A percentile compares a stretch with the other conserved stretches of the same genome.
phyloP scores from a whole-genome alignment of 2,797 vertebrate genomes.

The Gymnopithys bicolor region DNA sequence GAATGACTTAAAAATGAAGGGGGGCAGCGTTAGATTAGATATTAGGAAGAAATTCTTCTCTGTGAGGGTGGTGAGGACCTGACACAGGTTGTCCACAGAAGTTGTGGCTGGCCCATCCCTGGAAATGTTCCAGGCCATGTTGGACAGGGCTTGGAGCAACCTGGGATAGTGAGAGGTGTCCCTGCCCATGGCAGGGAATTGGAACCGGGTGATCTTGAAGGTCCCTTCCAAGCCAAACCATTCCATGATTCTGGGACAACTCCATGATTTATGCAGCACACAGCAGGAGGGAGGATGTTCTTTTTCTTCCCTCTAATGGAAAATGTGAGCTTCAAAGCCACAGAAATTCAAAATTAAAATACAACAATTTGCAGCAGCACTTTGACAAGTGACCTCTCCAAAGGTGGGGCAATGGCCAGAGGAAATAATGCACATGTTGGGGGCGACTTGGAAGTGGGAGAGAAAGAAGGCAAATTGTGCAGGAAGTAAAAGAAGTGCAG shows the following conservation, averaged over 20 bases:
- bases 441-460: background rate
- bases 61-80: background rate
- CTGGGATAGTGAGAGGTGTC: too few species aligned
- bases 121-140: too few species aligned
- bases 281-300: background rate
- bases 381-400: background rate
- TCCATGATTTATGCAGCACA: background rate
- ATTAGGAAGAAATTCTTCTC: background rate
- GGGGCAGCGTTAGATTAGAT: background rate
- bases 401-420: background rate
- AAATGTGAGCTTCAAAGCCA: constrained; percentile 20
- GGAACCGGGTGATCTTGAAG: background rate
- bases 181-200: too few species aligned
- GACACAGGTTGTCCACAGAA: too few species aligned
- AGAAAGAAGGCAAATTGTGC: background rate
- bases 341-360: constrained; percentile 1
- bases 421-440: constrained; percentile 4
- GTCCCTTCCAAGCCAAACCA: background rate
- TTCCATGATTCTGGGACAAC: background rate
- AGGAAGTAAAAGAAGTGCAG: background rate
- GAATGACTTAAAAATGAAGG: background rate
- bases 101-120: too few species aligned
- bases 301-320: background rate
- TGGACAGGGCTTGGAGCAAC: too few species aligned
- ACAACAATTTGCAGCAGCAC: fast-evolving